phyloP scores from a whole-genome alignment of 2,113 vertebrate species.

The Datnioides undecimradiatus region DNA sequence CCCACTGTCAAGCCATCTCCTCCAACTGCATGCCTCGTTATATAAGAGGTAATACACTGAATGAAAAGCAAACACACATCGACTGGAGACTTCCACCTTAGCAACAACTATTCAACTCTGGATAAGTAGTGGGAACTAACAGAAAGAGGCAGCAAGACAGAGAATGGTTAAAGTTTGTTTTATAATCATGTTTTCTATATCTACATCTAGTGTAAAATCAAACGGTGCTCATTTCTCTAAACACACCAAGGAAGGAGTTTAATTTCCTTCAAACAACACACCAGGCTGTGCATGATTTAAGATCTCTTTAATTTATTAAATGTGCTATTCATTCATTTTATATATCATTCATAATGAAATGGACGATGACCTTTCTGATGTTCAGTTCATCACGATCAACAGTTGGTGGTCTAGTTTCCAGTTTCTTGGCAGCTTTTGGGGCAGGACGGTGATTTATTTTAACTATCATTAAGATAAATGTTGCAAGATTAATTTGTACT shows the following conservation, averaged over 20 bases:
- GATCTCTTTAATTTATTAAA: neutral
- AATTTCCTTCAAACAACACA: neutral
- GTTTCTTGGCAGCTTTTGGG: neutral
- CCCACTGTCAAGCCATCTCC: conserved; percentile 38
- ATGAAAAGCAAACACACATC: conserved; percentile 28
- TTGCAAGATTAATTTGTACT: conserved; percentile 45
- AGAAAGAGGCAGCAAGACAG: neutral
- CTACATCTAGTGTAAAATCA: neutral
- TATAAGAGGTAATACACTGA: conserved; percentile 42
- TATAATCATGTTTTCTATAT: neutral
- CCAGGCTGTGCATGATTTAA: neutral
- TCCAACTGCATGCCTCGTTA: conserved; percentile 43
- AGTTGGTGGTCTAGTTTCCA: too few relatives aligned
- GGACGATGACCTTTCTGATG: neutral
- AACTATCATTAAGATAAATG: conserved; percentile 36
- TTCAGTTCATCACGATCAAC: conserved; percentile 3
- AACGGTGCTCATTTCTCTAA: neutral
- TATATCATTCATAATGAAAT: neutral
- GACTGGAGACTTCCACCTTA: conserved; percentile 2
- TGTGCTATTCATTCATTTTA: too few relatives aligned
- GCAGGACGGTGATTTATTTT: conserved; percentile 43
- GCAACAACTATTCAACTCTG: neutral
- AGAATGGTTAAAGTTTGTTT: neutral
- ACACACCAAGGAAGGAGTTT: neutral
- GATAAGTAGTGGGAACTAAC: neutral